Conservation (phyloP, 2,888 invertebrate species). For the Drosophila bunnanda region DNA sequence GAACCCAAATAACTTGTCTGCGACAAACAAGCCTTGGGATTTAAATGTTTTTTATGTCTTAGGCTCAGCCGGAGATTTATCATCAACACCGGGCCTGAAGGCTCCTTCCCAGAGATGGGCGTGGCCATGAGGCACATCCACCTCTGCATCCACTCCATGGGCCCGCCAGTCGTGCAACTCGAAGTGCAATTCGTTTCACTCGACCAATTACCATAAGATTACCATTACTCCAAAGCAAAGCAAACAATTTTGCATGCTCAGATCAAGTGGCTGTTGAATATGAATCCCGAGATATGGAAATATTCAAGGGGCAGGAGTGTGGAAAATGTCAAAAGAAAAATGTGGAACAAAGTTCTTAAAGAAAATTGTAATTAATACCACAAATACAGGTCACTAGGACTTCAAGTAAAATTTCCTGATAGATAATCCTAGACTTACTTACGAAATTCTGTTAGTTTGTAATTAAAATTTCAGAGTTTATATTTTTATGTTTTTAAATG, state of each 20-base stretch:
- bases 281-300: slow-evolving; percentile 1
- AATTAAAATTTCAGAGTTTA: no score
- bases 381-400: not conserved
- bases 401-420: not conserved
- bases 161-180: slow-evolving; percentile 39
- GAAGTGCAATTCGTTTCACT: slow-evolving; percentile 43
- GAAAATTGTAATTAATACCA: not conserved
- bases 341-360: not conserved
- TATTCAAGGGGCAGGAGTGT: not conserved
- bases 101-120: slow-evolving; percentile 28
- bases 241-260: slow-evolving; percentile 30
- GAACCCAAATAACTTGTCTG: slow-evolving; percentile 33
- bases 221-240: slow-evolving; percentile 35
- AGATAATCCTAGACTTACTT: not conserved
- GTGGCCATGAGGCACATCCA: slow-evolving; percentile 27
- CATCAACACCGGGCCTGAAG: slow-evolving; percentile 16
- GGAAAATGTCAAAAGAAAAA: slow-evolving; percentile 1
- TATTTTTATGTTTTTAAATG: not conserved
- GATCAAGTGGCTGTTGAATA: slow-evolving; percentile 28
- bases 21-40: slow-evolving; percentile 46
- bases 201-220: slow-evolving; percentile 43
- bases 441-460: not conserved
- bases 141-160: slow-evolving; percentile 37
- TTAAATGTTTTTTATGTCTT: slow-evolving; percentile 29
- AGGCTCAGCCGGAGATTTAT: slow-evolving; percentile 27